Evolutionary conservation across 2,113 vertebrate genomes (phyloP), one percentile per base, ranked within the genome.

Genomic region (Sterna hirundo): DNA sequence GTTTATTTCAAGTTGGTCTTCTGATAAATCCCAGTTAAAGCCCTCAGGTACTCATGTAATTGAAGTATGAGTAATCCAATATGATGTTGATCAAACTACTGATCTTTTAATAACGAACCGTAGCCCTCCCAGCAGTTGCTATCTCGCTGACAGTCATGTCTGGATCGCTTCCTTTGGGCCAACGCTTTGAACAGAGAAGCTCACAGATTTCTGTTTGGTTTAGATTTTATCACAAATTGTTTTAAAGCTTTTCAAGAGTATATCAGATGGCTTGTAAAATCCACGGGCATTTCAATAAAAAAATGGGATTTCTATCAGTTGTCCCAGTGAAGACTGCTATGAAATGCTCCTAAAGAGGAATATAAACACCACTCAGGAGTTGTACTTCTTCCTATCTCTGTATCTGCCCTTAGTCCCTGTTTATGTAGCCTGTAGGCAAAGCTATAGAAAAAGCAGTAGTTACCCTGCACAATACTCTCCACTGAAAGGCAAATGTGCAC

Each of bases 211-310:
- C 88, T 95, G 91, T 90, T 98, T 96, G 90, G 80, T 90, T 94
- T 78, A 92, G 95, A 97, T 96, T 96, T 96, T 96, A 97, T 97
- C 97, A 93, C 80, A 75, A 94, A 96, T 96, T 96, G 86, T 96
- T 97, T 97, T 94, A 97, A 96, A 96, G 92, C 87, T 94, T 98
- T 96, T 95, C 88, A 96, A 94, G 80, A 68, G 20, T 90, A 2
- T 83, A 96, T 97, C 94, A 94, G 91, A 94, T 46, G 46, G 94
- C 89, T 93, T 10, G 15, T 92, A 95, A 97, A 97, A 96, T 92
- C 87, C 68, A 95, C 7, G 10, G 84, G 92, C 93, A 69, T 96
- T 96, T 97, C 88, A 95, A 83, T 92, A 93, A 60, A 81, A 81
- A 88, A 92, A 52, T 11, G 18, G 75, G 82, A 94, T 82, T 95